phyloP scores from a whole-genome alignment of 2,113 vertebrate genomes.

The Puntigrus tetrazona region DNA sequence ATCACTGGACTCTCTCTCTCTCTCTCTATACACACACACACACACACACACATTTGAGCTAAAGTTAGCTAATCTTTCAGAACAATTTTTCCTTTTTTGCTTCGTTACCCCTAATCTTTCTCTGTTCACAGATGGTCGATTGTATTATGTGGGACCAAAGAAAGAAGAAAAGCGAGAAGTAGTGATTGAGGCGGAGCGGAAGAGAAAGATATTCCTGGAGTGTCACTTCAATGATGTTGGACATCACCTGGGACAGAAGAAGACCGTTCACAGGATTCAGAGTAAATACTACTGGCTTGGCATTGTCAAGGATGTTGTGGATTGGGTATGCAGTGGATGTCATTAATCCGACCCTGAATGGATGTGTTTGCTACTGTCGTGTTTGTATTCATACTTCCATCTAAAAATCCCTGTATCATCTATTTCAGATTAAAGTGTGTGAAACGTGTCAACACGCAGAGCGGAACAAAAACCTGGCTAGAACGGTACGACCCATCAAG shows the following conservation, averaged over 20 bases:
- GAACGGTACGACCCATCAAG: conserved; percentile 78
- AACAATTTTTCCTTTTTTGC: not conserved
- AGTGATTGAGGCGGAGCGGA: conserved; percentile 81
- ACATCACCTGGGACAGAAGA: conserved; percentile 89
- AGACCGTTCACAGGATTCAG: conserved; percentile 88
- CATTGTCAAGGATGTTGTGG: conserved; percentile 90
- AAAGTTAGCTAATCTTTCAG: not conserved
- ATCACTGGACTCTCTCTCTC: too few species aligned
- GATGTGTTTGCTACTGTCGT: not conserved
- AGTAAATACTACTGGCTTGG: conserved; percentile 92
- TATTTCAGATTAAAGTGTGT: conserved; percentile 85
- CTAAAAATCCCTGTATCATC: not conserved
- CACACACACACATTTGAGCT: too few species aligned
- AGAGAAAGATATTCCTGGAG: conserved; percentile 85
- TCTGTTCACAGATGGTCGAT: conserved; percentile 69
- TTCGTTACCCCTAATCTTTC: not conserved
- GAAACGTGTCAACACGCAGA: conserved; percentile 87
- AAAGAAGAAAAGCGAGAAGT: conserved; percentile 90
- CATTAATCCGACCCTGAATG: not conserved
- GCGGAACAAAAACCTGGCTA: conserved; percentile 76
- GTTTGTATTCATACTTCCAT: not conserved
- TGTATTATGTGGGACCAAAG: conserved; percentile 89
- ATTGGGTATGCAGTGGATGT: conserved; percentile 78
- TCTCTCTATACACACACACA: too few species aligned
- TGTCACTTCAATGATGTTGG: conserved; percentile 87